These are phyloP conservation scores for Parascotia fuliginaria DNA, from an alignment of 2,888 invertebrate genomes.

Conservation along the genomic window DNA sequence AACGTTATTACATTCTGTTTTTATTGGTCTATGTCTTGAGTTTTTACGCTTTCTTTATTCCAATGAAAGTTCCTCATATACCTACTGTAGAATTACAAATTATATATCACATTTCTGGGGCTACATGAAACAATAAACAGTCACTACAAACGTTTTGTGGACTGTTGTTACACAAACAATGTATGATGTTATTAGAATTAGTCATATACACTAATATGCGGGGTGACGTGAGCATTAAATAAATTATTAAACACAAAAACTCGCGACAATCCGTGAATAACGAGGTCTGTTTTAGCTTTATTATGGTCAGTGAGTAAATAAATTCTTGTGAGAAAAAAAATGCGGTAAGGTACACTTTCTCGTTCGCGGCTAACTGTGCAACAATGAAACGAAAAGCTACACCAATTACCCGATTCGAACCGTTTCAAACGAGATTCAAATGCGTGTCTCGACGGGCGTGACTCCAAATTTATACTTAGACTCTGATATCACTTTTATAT, in stretches of 20 bases:
- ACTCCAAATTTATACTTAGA: slow-evolving; percentile 21
- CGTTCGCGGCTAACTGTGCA: slow-evolving; percentile 40
- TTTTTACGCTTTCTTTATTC: slow-evolving; percentile 35
- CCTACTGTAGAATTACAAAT: slow-evolving; percentile 11
- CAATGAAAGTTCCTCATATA: slow-evolving; percentile 22
- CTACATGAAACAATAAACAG: slow-evolving; percentile 2
- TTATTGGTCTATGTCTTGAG: slow-evolving; percentile 25
- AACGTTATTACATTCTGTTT: slow-evolving; percentile 21
- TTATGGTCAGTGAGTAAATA: slow-evolving; percentile 23
- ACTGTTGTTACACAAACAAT: background rate
- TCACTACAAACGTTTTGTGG: background rate
- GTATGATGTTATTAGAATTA: background rate
- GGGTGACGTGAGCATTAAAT: slow-evolving; percentile 13
- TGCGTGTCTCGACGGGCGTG: slow-evolving; percentile 35
- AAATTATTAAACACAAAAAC: background rate
- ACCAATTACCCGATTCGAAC: slow-evolving; percentile 45
- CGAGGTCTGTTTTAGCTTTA: slow-evolving; percentile 8
- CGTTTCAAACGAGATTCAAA: slow-evolving; percentile 44
- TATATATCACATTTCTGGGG: background rate
- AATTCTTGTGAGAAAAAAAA: slow-evolving; percentile 23
- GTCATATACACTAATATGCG: slow-evolving; percentile 4
- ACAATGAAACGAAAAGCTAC: slow-evolving; percentile 48
- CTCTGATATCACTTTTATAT: slow-evolving; percentile 31
- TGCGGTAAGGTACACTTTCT: slow-evolving; percentile 57
- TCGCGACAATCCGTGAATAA: slow-evolving; percentile 9